Percentiles rank a stretch among this genome's conserved stretches.
Evolutionary conservation across 2,797 vertebrate genomes (phyloP).

Genomic region (Eulemur mongoz): DNA sequence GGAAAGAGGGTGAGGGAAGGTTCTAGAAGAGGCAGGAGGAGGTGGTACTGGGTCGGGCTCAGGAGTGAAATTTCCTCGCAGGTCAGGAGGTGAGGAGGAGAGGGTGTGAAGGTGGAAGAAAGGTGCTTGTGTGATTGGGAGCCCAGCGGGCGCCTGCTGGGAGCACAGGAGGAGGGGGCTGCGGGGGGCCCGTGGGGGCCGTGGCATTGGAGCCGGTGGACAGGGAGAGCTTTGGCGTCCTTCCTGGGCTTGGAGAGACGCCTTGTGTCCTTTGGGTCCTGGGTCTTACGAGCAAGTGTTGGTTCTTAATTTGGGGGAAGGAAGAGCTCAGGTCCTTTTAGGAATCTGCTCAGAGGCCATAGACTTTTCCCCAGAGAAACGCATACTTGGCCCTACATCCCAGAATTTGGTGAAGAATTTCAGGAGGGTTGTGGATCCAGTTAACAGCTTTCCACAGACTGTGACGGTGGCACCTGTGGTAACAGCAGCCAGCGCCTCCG

Average conservation of each 20-base stretch:
- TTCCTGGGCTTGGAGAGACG: rapidly evolving
- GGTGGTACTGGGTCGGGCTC: background rate
- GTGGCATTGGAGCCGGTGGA: rapidly evolving
- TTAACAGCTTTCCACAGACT: background rate
- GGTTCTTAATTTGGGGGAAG: background rate
- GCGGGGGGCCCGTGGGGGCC: rapidly evolving
- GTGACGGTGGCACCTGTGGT: no score
- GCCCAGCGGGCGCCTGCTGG: background rate
- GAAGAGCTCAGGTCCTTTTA: background rate
- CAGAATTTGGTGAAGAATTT: background rate
- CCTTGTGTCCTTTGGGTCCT: background rate
- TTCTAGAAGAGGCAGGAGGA: conserved; percentile 3
- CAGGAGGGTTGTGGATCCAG: background rate
- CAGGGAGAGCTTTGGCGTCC: background rate
- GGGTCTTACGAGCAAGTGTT: background rate
- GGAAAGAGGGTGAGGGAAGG: background rate
- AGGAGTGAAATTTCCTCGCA: background rate
- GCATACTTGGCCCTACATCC: background rate
- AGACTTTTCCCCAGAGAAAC: background rate
- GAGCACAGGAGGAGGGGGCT: background rate
- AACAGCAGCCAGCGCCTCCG: rapidly evolving
- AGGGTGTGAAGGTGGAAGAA: background rate
- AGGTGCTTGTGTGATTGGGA: background rate
- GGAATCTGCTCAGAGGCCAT: background rate
- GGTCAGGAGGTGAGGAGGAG: background rate